Evolutionary conservation across 2,888 invertebrate genomes (phyloP), one percentile per base, ranked within the genome.

Genomic region (Andrena dorsata): DNA sequence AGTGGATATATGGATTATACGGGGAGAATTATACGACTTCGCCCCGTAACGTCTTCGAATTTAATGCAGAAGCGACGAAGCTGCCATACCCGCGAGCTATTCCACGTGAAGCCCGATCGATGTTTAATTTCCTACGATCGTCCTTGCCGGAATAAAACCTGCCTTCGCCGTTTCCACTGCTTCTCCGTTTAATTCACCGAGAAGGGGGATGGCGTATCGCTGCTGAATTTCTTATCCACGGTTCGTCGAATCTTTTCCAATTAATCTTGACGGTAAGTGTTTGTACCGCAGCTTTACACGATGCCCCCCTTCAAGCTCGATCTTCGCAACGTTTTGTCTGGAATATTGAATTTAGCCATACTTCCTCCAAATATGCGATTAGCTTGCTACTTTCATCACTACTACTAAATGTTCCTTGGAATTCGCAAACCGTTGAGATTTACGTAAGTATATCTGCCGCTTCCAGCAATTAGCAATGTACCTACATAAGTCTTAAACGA

Each of bases 1-100:
- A 69, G 68, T 72, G 81, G 85, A 87, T 87, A 85, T 83, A 83
- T 87, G 87, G 87, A 87, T 87, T 87, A 87, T 82, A 78, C 85
- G 72, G 49, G 69, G 80, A 78, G 87, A 87, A 87, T 87, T 87
- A 87, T 87, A 85, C 78, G 83, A 85, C 72, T 85, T 72, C 81
- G 64, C 76, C 16, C 63, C 66, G 85, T 81, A 81, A 82, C 85
- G 87, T 87, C 81, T 77, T 76, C 61, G 68, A 81, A 76, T 87
- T 86, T 87, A 87, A 87, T 85, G 87, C 79, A 74, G 64, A 78
- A 83, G 49, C 85, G 71, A 51, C 76, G 60, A 77, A 73, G 66
- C 80, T 35, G 58, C 71, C 73, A 56, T 74, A 49, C 51, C 74
- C 68, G 7, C 47, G 47, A 73, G 61, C 61, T 61, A 76, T 76